These are phyloP conservation scores for Beris morrisii DNA, from an alignment of 2,888 invertebrate genomes.

Conservation along the genomic window DNA sequence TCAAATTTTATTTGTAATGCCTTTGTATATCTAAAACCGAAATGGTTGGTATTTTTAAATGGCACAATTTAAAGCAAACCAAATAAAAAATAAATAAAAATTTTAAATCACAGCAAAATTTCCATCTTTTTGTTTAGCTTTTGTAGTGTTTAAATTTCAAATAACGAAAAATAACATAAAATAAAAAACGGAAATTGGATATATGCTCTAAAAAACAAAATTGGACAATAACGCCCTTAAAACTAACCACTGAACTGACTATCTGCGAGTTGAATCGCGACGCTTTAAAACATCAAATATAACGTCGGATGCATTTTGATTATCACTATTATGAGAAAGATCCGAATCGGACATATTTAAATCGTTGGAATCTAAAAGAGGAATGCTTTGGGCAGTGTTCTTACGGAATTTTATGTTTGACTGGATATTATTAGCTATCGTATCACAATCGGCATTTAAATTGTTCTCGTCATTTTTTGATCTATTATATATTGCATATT, in stretches of 20 bases:
- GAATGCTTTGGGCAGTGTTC: slow-evolving; percentile 49
- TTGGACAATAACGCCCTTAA: not conserved
- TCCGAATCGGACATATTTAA: slow-evolving; percentile 49
- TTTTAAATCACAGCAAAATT: slow-evolving; percentile 6
- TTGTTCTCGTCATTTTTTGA: slow-evolving; percentile 44
- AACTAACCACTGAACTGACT: slow-evolving; percentile 7
- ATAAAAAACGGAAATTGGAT: not conserved
- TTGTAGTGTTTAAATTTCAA: not conserved
- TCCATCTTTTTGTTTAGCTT: not conserved
- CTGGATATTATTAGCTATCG: slow-evolving; percentile 40
- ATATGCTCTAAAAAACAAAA: not conserved
- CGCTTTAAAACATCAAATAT: slow-evolving; percentile 62
- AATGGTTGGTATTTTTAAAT: no score
- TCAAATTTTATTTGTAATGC: no score
- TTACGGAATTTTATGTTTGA: slow-evolving; percentile 39
- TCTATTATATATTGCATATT: slow-evolving; percentile 53
- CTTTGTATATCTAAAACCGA: no score
- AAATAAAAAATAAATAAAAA: not conserved
- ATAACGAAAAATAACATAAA: not conserved
- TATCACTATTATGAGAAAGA: slow-evolving; percentile 51
- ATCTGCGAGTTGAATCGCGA: slow-evolving; percentile 51
- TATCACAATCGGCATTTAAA: slow-evolving; percentile 41
- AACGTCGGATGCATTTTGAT: slow-evolving; percentile 58
- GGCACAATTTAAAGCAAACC: not conserved
- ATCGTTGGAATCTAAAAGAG: slow-evolving; percentile 48